Base-by-base conservation (phyloP, 2,888 invertebrate species). In the Sphaerophoria rueppellii region DNA sequence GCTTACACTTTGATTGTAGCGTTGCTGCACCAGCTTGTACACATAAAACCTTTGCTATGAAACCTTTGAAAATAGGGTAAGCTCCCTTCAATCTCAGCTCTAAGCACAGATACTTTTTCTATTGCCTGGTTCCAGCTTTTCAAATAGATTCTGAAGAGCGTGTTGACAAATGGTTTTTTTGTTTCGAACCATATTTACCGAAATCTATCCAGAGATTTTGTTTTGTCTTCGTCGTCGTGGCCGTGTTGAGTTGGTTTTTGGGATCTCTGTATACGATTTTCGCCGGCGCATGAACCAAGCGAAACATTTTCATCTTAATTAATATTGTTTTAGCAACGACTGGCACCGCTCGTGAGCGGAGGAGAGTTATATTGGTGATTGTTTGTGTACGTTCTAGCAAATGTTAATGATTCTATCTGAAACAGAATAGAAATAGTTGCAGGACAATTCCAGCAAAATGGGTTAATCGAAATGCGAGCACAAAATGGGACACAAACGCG, bases 141-240 rank as follows among this genome's bases (percentile, higher is more conserved):
- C 52, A 52, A 65, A 65, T 37, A 65, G 11, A 12, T 37, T 6
- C 0, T 24, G 3, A 6, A 50, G n/a, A 52, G 14, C 12, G 54
- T 67, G 54, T 67, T 67, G 52, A 67, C 54, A 54, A 54, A 67
- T 65, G 65, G 52, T 52, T 50, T 52, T 16, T 0, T 32, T 65
- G 16, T 3, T 43, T 24, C 6, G 32, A 40, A 4, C 9, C 24
- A 24, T 24, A 2, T 24, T 24, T 24, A 24, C 61, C 32, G 14
- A 48, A 46, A 35, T 40, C 12, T n/a, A 46, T 24, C 1, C 46
- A 52, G 37, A 40, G 52, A 52, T 50, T 52, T 16, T 11, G 7
- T 40, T 24, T 24, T 24, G 24, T 24, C 24, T 1, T 24, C 24
- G 24, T 24, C 24, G 24, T 1, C 24, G 24, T 24, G 1, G 24